Percentiles rank a stretch among this genome's conserved stretches.
These are phyloP conservation scores for Engystomops pustulosus DNA, from an alignment of 2,113 vertebrate genomes.

Conservation along the genomic window DNA sequence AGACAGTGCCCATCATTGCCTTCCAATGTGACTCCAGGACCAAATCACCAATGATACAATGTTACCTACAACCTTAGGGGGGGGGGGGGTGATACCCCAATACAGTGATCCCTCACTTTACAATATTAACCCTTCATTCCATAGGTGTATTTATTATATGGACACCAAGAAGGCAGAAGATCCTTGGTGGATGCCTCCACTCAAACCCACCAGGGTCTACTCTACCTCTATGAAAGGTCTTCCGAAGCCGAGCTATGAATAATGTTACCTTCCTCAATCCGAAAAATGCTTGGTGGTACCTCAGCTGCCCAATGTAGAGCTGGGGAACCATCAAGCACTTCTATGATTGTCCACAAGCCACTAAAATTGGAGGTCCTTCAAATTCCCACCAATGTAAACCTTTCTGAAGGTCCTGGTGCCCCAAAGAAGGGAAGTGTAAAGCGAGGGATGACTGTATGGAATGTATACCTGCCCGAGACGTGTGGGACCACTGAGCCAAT, in stretches of 20 bases:
- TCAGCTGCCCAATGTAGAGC: too few species aligned
- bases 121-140: not conserved
- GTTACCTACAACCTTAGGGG: not conserved
- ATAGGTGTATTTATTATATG: not conserved
- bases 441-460: not conserved
- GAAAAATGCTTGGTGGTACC: too few species aligned
- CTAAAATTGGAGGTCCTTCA: too few species aligned
- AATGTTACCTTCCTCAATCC: not conserved
- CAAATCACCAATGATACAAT: not conserved
- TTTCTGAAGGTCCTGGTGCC: too few species aligned
- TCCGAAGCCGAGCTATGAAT: not conserved
- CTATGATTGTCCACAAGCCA: not conserved
- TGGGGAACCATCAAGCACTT: not conserved
- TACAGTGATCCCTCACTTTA: not conserved
- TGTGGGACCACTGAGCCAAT: not conserved
- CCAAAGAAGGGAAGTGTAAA: not conserved
- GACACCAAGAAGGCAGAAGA: not conserved
- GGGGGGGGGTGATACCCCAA: not conserved
- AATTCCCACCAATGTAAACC: too few species aligned
- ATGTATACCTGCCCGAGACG: not conserved
- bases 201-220: not conserved
- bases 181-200: not conserved
- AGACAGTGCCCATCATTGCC: not conserved
- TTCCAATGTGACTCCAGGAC: conserved; percentile 1
- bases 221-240: conserved; percentile 4